These are phyloP conservation scores for Phrixothrix hirtus DNA, from an alignment of 2,888 invertebrate species.

Conservation along the genomic window DNA sequence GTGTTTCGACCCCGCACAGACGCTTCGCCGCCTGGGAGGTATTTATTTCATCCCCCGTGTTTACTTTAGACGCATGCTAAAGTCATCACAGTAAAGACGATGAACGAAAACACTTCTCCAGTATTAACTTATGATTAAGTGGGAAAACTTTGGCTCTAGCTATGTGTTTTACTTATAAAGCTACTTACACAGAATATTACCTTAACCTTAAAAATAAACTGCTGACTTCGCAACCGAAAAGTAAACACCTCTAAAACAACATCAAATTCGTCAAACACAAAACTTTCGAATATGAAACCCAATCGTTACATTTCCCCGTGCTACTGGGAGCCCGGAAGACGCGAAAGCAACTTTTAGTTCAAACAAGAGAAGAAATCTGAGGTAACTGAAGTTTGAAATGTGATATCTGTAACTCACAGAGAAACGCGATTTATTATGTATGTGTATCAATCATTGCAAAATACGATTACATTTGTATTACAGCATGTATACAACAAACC, in stretches of 20 bases:
- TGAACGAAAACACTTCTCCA: slow-evolving; percentile 32
- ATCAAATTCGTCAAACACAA: slow-evolving; percentile 18
- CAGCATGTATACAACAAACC: too few relatives aligned
- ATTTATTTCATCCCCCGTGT: slow-evolving; percentile 45
- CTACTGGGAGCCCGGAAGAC: too few relatives aligned
- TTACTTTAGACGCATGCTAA: slow-evolving; percentile 44
- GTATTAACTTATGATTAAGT: slow-evolving; percentile 27
- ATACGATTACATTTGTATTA: too few relatives aligned
- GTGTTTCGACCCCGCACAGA: slow-evolving; percentile 35
- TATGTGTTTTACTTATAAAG: slow-evolving; percentile 17
- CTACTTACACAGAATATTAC: slow-evolving; percentile 16
- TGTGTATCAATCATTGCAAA: too few relatives aligned
- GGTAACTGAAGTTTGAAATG: background rate
- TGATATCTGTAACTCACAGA: too few relatives aligned
- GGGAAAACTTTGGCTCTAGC: slow-evolving; percentile 16
- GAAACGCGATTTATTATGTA: too few relatives aligned
- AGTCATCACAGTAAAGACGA: slow-evolving; percentile 34
- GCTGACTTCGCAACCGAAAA: slow-evolving; percentile 9
- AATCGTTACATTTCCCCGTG: slow-evolving; percentile 15
- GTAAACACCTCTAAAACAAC: slow-evolving; percentile 17
- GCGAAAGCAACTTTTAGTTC: slow-evolving; percentile 13
- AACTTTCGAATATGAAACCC: slow-evolving; percentile 24
- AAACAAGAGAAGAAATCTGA: slow-evolving; percentile 8
- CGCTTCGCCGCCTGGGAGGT: slow-evolving; percentile 38
- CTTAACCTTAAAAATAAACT: slow-evolving; percentile 18